Conservation (phyloP, 2,797 vertebrate species). For the Harpagifer antarcticus region DNA sequence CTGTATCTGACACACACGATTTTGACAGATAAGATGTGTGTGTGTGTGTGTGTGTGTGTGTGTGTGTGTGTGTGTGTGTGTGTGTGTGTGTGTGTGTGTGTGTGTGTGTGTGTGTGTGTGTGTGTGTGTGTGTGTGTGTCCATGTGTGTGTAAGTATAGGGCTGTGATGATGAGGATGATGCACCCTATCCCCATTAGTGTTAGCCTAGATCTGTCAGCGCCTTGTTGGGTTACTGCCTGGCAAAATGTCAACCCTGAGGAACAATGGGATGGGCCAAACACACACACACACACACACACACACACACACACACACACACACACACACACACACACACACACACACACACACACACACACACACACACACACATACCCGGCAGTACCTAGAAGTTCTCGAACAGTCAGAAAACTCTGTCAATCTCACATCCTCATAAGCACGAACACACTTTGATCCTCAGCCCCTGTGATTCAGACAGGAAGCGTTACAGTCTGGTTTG, state of each 20-base stretch:
- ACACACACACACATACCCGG: slow-evolving; percentile 23
- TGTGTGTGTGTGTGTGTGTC: slow-evolving; percentile 25
- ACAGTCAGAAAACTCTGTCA: slow-evolving; percentile 18
- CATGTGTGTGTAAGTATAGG: slow-evolving; percentile 24
- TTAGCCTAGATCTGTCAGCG: slow-evolving; percentile 87
- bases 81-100: slow-evolving; percentile 20
- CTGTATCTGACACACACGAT: slow-evolving; percentile 34
- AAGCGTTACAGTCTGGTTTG: slow-evolving; percentile 29
- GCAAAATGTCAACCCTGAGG: slow-evolving; percentile 74
- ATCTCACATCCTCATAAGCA: slow-evolving; percentile 28
- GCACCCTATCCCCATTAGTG: slow-evolving; percentile 82
- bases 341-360: neutral
- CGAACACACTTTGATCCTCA: slow-evolving; percentile 43
- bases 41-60: slow-evolving; percentile 17
- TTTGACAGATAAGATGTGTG: slow-evolving; percentile 42
- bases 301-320: slow-evolving; percentile 39
- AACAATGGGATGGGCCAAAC: slow-evolving; percentile 66
- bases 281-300: slow-evolving; percentile 51
- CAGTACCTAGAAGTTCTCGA: slow-evolving; percentile 32
- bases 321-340: slow-evolving; percentile 31
- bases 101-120: slow-evolving; percentile 15
- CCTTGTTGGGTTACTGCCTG: slow-evolving; percentile 71
- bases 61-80: slow-evolving; percentile 9
- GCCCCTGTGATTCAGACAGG: slow-evolving; percentile 13
- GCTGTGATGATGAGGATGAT: slow-evolving; percentile 72